Conservation (phyloP, 35 echinoderm and acorn worm species). For the Stichopus chloronotus region DNA sequence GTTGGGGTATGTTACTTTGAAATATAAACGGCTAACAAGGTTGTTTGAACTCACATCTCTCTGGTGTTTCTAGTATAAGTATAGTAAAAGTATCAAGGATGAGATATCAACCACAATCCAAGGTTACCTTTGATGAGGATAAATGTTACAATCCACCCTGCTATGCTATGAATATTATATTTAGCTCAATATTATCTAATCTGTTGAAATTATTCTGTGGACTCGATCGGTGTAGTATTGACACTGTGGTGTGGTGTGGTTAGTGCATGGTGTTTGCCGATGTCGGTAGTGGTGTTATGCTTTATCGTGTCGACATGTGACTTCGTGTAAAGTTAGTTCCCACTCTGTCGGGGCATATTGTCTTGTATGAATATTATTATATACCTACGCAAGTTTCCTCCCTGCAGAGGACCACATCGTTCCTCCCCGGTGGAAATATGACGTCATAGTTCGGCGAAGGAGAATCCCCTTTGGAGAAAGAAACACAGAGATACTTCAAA, state of each 20-base stretch:
- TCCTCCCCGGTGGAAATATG: slow-evolving; percentile 9
- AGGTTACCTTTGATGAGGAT: too few species aligned
- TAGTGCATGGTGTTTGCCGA: neutral
- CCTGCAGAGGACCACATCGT: neutral
- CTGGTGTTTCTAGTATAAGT: too few species aligned
- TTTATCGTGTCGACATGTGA: neutral
- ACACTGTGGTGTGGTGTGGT: neutral
- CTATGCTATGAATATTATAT: too few species aligned
- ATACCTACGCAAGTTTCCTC: slow-evolving; percentile 59
- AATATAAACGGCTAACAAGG: too few species aligned
- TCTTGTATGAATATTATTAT: slow-evolving; percentile 32
- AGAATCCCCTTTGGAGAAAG: slow-evolving; percentile 30
- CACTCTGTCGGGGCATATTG: too few species aligned
- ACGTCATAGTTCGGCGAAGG: slow-evolving; percentile 10
- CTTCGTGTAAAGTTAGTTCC: neutral
- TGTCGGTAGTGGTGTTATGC: neutral
- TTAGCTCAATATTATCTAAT: too few species aligned
- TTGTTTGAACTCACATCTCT: too few species aligned
- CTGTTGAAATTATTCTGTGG: too few species aligned
- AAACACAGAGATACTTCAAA: slow-evolving; percentile 23
- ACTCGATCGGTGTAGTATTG: neutral
- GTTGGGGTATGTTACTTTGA: too few species aligned
- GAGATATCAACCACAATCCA: too few species aligned
- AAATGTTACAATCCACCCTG: too few species aligned
- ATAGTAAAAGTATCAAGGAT: too few species aligned